Percentiles rank a stretch among this genome's conserved stretches.
Evolutionary conservation across 1,140 invertebrate genomes (phyloP).

Genomic region (Camponotus pennsylvanicus): DNA sequence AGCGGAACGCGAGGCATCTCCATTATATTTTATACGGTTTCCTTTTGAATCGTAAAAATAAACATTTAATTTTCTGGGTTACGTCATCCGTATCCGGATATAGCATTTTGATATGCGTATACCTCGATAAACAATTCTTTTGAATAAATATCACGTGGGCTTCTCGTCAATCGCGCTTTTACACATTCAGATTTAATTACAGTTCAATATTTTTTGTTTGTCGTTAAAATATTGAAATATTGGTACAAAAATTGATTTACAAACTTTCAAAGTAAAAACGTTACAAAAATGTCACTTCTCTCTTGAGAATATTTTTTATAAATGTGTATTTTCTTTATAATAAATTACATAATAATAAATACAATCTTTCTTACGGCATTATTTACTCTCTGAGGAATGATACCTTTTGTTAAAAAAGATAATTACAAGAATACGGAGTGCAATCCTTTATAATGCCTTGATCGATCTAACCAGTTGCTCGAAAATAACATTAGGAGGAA

Average conservation of each 20-base stretch:
- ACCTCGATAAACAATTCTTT: neutral
- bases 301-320: neutral
- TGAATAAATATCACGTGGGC: neutral
- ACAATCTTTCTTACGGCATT: too few relatives aligned
- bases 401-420: neutral
- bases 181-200: neutral
- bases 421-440: neutral
- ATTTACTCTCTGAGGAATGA: neutral
- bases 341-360: too few relatives aligned
- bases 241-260: neutral
- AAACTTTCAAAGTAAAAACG: neutral
- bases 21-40: neutral
- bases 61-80: slow-evolving; percentile 2
- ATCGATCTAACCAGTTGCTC: slow-evolving; percentile 12
- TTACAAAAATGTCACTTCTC: neutral
- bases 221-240: neutral
- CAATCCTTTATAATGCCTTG: slow-evolving; percentile 4
- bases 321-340: too few relatives aligned
- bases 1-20: neutral
- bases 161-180: neutral
- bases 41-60: neutral
- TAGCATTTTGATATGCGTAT: neutral
- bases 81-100: neutral
- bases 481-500: slow-evolving; percentile 13
- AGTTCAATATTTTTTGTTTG: neutral